These are phyloP conservation scores for Zoanthus sansibaricus DNA, from an alignment of 92 coral and sea anemone genomes.

Conservation along the genomic window DNA sequence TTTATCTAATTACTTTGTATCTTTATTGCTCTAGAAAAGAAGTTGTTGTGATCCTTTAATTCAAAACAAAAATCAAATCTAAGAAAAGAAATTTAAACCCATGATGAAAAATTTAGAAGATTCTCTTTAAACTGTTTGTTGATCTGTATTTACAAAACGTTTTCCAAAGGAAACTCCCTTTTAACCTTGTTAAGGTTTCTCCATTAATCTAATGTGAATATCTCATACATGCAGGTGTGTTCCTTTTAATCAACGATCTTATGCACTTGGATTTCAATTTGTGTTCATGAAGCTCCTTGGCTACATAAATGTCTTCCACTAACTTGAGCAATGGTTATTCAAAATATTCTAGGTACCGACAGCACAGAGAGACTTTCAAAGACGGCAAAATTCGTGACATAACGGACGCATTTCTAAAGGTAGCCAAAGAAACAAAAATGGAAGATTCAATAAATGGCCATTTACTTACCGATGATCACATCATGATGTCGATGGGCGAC, in stretches of 20 bases:
- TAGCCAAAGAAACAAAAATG: constrained; percentile 48
- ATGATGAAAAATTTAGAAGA: too few relatives aligned
- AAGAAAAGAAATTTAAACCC: too few relatives aligned
- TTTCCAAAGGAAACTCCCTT: too few relatives aligned
- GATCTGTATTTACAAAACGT: too few relatives aligned
- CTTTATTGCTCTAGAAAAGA: too few relatives aligned
- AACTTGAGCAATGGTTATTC: background rate
- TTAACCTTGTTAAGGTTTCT: too few relatives aligned
- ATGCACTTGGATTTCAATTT: constrained; percentile 53
- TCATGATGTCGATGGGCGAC: constrained; percentile 63
- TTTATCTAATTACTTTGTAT: too few relatives aligned
- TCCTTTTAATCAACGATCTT: constrained; percentile 59
- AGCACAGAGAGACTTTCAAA: constrained; percentile 59
- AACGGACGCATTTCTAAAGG: constrained; percentile 75
- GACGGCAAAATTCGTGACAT: constrained; percentile 63
- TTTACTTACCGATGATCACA: constrained; percentile 68
- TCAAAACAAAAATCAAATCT: too few relatives aligned
- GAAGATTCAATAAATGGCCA: constrained; percentile 12
- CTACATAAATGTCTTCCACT: background rate
- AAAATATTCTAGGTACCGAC: constrained; percentile 37
- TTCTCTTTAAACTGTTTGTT: too few relatives aligned
- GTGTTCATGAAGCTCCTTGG: constrained; percentile 47
- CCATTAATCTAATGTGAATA: background rate
- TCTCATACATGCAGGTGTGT: constrained; percentile 47
- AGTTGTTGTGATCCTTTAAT: too few relatives aligned